Percentiles rank a stretch among this genome's conserved stretches.
phyloP scores from a whole-genome alignment of 2,888 invertebrate genomes.

The Trilocha varians region DNA sequence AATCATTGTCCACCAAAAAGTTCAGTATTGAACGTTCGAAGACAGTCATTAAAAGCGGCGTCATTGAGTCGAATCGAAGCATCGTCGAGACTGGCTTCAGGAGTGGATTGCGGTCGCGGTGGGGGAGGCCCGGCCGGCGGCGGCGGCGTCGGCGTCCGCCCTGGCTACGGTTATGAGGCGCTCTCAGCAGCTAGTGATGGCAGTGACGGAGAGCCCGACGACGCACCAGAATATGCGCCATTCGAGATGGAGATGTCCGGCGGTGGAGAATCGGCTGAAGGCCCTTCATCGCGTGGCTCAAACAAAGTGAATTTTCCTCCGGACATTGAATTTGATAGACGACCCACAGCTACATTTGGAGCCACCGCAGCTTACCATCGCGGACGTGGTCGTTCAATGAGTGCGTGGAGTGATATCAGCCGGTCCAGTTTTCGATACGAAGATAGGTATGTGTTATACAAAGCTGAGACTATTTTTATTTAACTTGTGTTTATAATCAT shows the following conservation, averaged over 20 bases:
- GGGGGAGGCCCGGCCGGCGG: slow-evolving; percentile 37
- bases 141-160: slow-evolving; percentile 57
- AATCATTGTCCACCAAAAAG: slow-evolving; percentile 51
- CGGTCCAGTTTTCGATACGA: slow-evolving; percentile 87
- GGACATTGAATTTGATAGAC: slow-evolving; percentile 63
- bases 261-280: slow-evolving; percentile 55
- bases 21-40: slow-evolving; percentile 50
- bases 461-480: no score
- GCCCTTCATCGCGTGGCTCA: slow-evolving; percentile 63
- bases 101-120: slow-evolving; percentile 43
- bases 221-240: slow-evolving; percentile 54
- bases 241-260: slow-evolving; percentile 63
- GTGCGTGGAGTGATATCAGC: slow-evolving; percentile 91
- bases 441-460: slow-evolving; percentile 80
- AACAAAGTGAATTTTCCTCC: slow-evolving; percentile 80
- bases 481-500: slow-evolving; percentile 8
- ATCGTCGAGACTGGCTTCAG: slow-evolving; percentile 52
- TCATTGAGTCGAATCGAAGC: slow-evolving; percentile 64
- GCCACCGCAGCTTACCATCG: slow-evolving; percentile 64
- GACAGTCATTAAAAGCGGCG: slow-evolving; percentile 53
- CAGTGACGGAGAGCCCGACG: slow-evolving; percentile 58
- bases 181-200: slow-evolving; percentile 66
- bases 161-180: slow-evolving; percentile 65
- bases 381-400: slow-evolving; percentile 82
- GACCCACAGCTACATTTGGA: slow-evolving; percentile 55